Evolutionary conservation across 1,140 invertebrate species (phyloP).

Genomic region (Macrotrachela quadricornifera): DNA sequence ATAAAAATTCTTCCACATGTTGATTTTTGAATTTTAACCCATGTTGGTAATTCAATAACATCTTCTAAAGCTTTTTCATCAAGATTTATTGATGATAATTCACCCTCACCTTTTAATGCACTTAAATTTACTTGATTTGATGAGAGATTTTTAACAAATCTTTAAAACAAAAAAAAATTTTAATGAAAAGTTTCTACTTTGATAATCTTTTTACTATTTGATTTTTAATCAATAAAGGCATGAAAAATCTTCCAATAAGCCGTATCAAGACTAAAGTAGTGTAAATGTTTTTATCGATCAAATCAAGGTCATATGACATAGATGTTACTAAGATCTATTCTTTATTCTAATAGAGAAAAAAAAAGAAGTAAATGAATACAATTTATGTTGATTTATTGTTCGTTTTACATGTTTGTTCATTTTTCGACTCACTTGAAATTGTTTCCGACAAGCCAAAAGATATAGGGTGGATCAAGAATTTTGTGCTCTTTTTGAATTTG

Average conservation of each 20-base stretch:
- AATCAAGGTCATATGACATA: no score
- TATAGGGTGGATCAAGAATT: no score
- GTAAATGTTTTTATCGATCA: background rate
- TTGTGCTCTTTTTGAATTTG: no score
- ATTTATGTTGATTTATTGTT: no score
- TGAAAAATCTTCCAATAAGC: constrained; percentile 14
- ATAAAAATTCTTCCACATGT: constrained; percentile 66
- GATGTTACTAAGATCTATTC: no score
- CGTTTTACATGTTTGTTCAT: no score
- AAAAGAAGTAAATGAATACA: no score
- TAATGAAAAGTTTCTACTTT: constrained; percentile 39
- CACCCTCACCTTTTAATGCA: constrained; percentile 84
- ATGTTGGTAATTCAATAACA: constrained; percentile 76
- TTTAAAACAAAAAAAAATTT: constrained; percentile 30
- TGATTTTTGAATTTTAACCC: constrained; percentile 70
- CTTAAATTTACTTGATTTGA: constrained; percentile 89
- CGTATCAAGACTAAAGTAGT: background rate
- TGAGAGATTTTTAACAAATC: constrained; percentile 91
- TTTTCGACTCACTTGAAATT: no score
- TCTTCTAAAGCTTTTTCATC: constrained; percentile 86
- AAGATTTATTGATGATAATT: constrained; percentile 73
- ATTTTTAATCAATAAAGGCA: constrained; percentile 65
- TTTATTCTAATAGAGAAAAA: no score
- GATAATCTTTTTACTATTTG: constrained; percentile 86
- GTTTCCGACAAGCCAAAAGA: no score